Evolutionary conservation across 2,113 vertebrate species (phyloP).

Genomic region (Dicrurus megarhynchus): DNA sequence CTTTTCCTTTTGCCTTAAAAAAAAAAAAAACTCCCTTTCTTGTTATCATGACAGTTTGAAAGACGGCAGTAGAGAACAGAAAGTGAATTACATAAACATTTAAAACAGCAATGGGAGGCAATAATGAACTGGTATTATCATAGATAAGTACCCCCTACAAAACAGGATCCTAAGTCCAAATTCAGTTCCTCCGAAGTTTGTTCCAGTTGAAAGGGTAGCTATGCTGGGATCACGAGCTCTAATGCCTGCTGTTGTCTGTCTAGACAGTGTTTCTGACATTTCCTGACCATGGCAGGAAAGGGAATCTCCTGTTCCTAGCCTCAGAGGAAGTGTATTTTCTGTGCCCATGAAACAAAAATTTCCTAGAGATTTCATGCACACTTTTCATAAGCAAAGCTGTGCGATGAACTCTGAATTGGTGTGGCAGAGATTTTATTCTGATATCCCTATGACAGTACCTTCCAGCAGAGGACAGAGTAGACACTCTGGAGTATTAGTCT

Average conservation of each 20-base stretch:
- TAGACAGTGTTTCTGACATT: not conserved
- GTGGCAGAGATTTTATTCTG: not conserved
- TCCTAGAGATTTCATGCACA: not conserved
- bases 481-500: not conserved
- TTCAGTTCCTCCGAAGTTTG: constrained; percentile 13
- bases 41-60: not conserved
- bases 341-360: not conserved
- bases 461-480: not conserved
- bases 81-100: not conserved
- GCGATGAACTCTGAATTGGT: not conserved
- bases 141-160: not conserved
- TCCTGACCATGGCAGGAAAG: not conserved
- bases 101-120: not conserved
- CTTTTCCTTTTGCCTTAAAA: not conserved
- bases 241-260: not conserved
- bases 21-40: not conserved
- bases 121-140: not conserved
- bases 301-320: not conserved
- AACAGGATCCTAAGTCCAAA: not conserved
- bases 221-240: constrained; percentile 1
- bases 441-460: not conserved
- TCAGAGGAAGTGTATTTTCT: not conserved
- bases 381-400: not conserved
- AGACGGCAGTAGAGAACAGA: not conserved
- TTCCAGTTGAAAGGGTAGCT: not conserved